phyloP scores from a whole-genome alignment of 2,113 vertebrate genomes.

The Melospiza georgiana region DNA sequence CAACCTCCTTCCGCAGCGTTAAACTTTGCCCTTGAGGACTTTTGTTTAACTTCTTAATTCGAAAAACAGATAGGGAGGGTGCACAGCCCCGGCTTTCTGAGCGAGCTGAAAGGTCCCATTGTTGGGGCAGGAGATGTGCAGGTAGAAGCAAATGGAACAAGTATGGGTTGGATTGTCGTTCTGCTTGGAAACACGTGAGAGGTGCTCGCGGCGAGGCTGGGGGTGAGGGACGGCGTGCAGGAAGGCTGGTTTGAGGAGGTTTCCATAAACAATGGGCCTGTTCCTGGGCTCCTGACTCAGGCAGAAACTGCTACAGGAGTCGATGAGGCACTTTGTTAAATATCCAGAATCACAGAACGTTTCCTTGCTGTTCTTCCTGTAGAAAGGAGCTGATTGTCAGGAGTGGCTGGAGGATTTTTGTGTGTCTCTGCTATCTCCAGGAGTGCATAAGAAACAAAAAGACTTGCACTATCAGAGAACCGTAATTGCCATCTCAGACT shows the following conservation, averaged over 20 bases:
- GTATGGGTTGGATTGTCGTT: not conserved
- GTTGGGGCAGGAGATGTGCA: slow-evolving; percentile 50
- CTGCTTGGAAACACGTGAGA: not conserved
- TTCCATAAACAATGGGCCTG: slow-evolving; percentile 7
- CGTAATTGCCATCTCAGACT: slow-evolving; percentile 50
- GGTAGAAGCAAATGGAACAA: slow-evolving; percentile 20
- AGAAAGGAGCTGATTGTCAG: slow-evolving; percentile 4
- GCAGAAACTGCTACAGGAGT: not conserved
- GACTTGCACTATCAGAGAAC: slow-evolving; percentile 25
- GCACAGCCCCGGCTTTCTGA: slow-evolving; percentile 13
- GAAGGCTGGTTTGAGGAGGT: not conserved
- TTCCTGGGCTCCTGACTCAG: not conserved
- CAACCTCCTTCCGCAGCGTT: slow-evolving; percentile 77
- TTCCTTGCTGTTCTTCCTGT: not conserved
- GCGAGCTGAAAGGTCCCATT: slow-evolving; percentile 33
- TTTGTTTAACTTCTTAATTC: slow-evolving; percentile 79
- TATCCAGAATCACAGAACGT: not conserved
- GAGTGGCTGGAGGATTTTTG: slow-evolving; percentile 8
- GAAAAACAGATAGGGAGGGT: slow-evolving; percentile 71
- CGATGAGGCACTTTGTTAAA: not conserved
- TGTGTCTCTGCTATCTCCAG: not conserved
- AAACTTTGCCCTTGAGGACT: slow-evolving; percentile 79
- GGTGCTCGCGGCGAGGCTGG: not conserved
- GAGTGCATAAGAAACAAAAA: slow-evolving; percentile 36
- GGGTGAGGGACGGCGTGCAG: not conserved